phyloP scores from a whole-genome alignment of 1,140 invertebrate species.

The Plutomurus gul region DNA sequence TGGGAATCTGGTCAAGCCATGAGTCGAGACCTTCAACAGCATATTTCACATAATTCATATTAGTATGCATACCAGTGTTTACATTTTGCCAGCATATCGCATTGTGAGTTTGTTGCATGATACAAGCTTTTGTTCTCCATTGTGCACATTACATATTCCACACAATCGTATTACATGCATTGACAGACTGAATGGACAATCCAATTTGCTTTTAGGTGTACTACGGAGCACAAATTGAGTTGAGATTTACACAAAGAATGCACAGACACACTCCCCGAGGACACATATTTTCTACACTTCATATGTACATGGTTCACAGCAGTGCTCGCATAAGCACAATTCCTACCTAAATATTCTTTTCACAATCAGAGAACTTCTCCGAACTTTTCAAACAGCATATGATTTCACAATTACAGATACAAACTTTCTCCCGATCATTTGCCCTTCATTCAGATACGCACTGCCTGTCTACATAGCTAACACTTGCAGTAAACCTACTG shows the following conservation, averaged over 20 bases:
- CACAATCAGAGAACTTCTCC: no score
- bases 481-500: no score
- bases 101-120: slow-evolving; percentile 3
- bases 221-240: neutral
- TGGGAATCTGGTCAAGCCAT: neutral
- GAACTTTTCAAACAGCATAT: no score
- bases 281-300: no score
- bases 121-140: neutral
- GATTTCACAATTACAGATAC: no score
- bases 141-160: neutral
- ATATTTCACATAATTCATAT: slow-evolving; percentile 26
- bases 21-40: neutral
- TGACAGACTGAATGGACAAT: neutral
- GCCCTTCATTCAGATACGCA: no score
- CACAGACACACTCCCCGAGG: no score
- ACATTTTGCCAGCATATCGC: neutral
- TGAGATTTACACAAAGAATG: neutral
- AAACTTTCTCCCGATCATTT: no score
- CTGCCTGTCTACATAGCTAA: no score
- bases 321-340: no score
- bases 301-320: no score
- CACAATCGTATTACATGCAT: neutral
- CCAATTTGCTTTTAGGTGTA: neutral
- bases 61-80: neutral
- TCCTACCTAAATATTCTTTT: no score